Evolutionary conservation across 1,140 invertebrate species (phyloP), one percentile per base, ranked within the genome.

Genomic region (Cotesia vestalis): DNA sequence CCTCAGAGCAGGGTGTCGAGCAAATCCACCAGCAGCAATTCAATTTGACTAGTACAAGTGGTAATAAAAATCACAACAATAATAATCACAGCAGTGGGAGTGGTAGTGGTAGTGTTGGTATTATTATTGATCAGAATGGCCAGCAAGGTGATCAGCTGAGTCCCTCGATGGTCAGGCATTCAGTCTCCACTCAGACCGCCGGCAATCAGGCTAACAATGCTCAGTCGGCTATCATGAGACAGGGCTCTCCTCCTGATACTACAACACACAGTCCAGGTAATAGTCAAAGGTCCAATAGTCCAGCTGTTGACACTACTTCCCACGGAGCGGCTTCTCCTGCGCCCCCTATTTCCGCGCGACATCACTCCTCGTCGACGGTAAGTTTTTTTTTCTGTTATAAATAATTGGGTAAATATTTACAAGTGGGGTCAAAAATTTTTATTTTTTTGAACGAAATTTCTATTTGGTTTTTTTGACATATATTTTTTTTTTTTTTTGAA

Each of bases 211-310:
- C 90, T 74, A 84, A 86, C 69, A 83, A 89, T 51, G 86, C 88
- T 2, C 86, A 90, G 71, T 89, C 88, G 27, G 88, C 86, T 34
- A 86, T 88, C 76, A 90, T 87, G 81, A 89, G 86, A 76, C 89
- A 85, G 82, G 88, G 88, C 34, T 87, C 86, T 9, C 92, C 93
- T 4, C 93, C 93, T 0, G 93, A 94, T 78, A 95, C 93, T 0
- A 95, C 93, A 0, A 95, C 93, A 0, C 91, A 92, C 75, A 94
- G 93, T 85, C 93, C 93, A 14, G 86, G 88, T 55, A 90, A 87
- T 77, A 88, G 83, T 75, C 86, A 89, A 52, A 76, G 85, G 35
- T 85, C 84, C 0, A 87, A 85, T 57, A 90, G 78, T 79, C 89
- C 88, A 60, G 85, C 81, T 57, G 86, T 88, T 66, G 89, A 83